phyloP scores from a whole-genome alignment of 1,140 invertebrate species.

The Bombus superbus region DNA sequence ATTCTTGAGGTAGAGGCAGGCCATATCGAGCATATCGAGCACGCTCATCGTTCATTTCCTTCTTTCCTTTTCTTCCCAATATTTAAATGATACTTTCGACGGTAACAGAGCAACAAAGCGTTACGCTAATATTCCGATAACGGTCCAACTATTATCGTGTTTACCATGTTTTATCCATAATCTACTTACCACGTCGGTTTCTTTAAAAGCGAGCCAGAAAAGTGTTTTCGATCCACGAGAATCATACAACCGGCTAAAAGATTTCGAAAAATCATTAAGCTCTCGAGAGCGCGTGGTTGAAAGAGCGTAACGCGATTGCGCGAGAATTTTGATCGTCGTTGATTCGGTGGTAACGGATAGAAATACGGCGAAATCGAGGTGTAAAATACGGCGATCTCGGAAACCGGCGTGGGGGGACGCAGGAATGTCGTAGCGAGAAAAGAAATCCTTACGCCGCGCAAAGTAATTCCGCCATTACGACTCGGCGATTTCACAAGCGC shows the following conservation, averaged over 20 bases:
- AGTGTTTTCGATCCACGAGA: neutral
- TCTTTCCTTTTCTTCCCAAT: neutral
- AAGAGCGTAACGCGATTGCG: neutral
- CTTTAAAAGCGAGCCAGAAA: neutral
- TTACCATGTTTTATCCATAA: too few relatives aligned
- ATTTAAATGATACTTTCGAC: too few relatives aligned
- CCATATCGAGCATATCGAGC: neutral
- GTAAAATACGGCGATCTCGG: neutral
- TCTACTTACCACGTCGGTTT: too few relatives aligned
- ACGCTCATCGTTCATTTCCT: neutral
- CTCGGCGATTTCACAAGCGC: neutral
- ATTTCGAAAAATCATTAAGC: neutral
- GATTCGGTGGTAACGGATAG: neutral
- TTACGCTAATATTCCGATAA: too few relatives aligned
- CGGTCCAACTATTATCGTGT: too few relatives aligned
- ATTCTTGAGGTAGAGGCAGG: too few relatives aligned
- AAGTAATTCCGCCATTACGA: conserved; percentile 44
- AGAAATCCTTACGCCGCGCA: conserved; percentile 15
- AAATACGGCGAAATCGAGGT: neutral
- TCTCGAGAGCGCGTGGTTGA: neutral
- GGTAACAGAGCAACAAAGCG: too few relatives aligned
- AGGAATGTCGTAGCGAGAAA: neutral
- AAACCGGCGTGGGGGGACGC: neutral
- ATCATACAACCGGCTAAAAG: neutral
- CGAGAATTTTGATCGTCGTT: conserved; percentile 5